Evolutionary conservation across 2,113 vertebrate genomes (phyloP).

Genomic region (Leucosticte australis): DNA sequence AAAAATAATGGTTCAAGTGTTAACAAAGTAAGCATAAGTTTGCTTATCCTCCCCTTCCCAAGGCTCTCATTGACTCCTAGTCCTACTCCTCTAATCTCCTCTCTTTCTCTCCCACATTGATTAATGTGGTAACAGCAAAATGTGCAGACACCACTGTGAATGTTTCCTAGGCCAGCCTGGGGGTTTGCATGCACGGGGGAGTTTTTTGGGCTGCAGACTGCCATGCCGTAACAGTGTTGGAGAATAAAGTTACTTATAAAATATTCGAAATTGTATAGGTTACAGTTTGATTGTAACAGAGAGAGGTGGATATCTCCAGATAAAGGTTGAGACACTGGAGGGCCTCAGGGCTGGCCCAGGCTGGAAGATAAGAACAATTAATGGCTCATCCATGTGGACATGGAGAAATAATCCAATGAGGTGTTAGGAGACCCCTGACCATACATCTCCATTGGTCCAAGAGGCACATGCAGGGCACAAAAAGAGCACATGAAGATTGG

Average conservation of each 20-base stretch:
- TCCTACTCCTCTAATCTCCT: not conserved
- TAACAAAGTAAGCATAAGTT: not conserved
- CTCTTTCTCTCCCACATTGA: not conserved
- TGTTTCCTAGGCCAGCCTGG: not conserved
- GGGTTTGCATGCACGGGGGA: not conserved
- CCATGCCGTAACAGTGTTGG: not conserved
- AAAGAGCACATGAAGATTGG: not conserved
- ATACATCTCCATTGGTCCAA: not conserved
- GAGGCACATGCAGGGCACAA: not conserved
- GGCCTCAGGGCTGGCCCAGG: not conserved
- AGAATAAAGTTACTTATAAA: not conserved
- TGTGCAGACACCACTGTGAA: not conserved
- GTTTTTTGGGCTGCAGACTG: not conserved
- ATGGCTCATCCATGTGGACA: not conserved
- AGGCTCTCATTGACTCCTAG: rapidly evolving
- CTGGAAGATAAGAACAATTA: not conserved
- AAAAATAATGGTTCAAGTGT: not conserved
- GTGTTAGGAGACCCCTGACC: not conserved
- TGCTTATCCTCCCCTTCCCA: not conserved
- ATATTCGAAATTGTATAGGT: not conserved
- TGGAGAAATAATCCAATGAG: not conserved
- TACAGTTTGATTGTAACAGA: not conserved
- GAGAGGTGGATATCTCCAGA: not conserved
- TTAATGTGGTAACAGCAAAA: not conserved
- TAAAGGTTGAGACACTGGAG: not conserved